Conservation (phyloP, 37 sponge, comb jelly and placozoan genomes). For the Spongilla lacustris region DNA sequence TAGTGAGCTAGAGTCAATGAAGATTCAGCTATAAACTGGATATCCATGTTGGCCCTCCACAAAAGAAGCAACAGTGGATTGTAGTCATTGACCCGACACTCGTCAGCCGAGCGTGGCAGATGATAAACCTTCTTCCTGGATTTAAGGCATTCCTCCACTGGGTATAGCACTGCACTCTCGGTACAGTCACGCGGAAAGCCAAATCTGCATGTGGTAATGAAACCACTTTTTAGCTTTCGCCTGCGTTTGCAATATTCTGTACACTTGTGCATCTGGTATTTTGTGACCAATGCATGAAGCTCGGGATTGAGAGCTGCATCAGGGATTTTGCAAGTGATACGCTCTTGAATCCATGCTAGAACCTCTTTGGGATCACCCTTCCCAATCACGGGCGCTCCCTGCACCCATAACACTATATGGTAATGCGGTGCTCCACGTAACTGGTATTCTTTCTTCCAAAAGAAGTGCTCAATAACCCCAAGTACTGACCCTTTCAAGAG, state of each 20-base stretch:
- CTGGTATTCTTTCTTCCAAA: conserved; percentile 38
- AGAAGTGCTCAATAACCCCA: conserved; percentile 47
- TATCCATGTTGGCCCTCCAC: conserved; percentile 68
- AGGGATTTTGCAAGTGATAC: conserved; percentile 68
- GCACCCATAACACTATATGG: conserved; percentile 57
- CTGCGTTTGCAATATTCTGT: conserved; percentile 44
- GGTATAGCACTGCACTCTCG: conserved; percentile 8
- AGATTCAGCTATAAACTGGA: conserved; percentile 56
- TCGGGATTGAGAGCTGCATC: conserved; percentile 43
- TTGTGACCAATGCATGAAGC: conserved; percentile 54
- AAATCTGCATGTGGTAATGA: conserved; percentile 47
- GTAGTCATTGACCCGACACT: conserved; percentile 60
- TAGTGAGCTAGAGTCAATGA: conserved; percentile 52
- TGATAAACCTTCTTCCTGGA: conserved; percentile 28
- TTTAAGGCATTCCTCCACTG: conserved; percentile 40
- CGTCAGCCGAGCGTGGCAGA: conserved; percentile 5
- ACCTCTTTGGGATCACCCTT: too few species aligned
- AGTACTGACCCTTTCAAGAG: conserved; percentile 28
- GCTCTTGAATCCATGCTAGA: conserved; percentile 51
- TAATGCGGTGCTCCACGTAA: conserved; percentile 56
- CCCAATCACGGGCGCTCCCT: conserved; percentile 48
- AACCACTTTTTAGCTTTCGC: conserved; percentile 2
- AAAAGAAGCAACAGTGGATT: conserved; percentile 53
- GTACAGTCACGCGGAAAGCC: conserved; percentile 42
- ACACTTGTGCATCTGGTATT: conserved; percentile 28